These are phyloP conservation scores for Ctenicera cuprea DNA, from an alignment of 2,888 invertebrate genomes.

Conservation along the genomic window DNA sequence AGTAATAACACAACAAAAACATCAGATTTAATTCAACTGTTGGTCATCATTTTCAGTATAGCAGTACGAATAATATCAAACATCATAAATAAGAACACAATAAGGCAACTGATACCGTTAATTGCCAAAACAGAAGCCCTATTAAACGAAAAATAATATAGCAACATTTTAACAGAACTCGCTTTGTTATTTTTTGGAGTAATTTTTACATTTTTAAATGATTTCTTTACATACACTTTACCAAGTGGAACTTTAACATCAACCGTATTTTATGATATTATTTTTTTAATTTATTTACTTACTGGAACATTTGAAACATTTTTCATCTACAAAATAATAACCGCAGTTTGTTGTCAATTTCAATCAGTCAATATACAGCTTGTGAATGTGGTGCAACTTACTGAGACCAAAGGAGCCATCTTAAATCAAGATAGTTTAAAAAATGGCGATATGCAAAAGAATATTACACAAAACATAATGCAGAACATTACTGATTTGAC, in stretches of 20 bases:
- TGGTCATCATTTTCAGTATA: background rate
- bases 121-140: background rate
- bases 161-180: background rate
- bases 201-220: background rate
- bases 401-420: background rate
- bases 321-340: too few species aligned
- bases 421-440: background rate
- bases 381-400: background rate
- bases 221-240: background rate
- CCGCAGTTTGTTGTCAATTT: background rate
- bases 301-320: background rate
- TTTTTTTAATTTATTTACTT: background rate
- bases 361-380: background rate
- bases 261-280: background rate
- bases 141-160: background rate
- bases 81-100: background rate
- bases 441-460: too few species aligned
- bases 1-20: background rate
- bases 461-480: background rate
- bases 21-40: background rate
- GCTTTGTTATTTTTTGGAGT: background rate
- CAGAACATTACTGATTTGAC: background rate
- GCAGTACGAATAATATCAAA: background rate
- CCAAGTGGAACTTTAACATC: background rate
- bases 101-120: background rate